Evolutionary conservation across 1,140 invertebrate genomes (phyloP).

Genomic region (Oreohelix idahoensis): DNA sequence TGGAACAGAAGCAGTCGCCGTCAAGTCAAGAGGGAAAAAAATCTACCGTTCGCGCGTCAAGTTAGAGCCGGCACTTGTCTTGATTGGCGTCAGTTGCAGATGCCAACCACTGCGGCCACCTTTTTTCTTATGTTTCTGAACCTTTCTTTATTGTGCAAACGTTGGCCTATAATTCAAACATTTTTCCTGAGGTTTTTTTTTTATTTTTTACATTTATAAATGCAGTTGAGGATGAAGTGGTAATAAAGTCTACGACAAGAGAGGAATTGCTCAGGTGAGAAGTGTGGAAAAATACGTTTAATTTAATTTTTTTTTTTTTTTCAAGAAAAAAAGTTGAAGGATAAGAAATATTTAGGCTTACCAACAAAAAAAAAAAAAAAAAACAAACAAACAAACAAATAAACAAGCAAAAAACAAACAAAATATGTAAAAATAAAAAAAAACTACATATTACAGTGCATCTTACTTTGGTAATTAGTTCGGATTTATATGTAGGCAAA

Average conservation of each 20-base stretch:
- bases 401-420: too few species aligned
- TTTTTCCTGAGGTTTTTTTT: neutral
- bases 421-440: too few species aligned
- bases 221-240: neutral
- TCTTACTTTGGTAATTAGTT: too few species aligned
- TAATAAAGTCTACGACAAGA: neutral
- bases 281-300: too few species aligned
- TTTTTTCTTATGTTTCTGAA: neutral
- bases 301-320: too few species aligned
- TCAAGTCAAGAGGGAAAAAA: constrained; percentile 24
- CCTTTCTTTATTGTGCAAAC: neutral
- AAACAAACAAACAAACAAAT: too few species aligned
- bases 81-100: constrained; percentile 23
- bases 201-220: neutral
- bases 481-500: too few species aligned
- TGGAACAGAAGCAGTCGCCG: constrained; percentile 25
- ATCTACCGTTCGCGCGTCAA: neutral
- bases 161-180: neutral
- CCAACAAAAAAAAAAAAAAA: too few species aligned
- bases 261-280: too few species aligned
- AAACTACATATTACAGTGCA: too few species aligned
- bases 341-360: too few species aligned
- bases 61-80: constrained; percentile 3
- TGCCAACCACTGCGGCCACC: neutral
- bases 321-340: too few species aligned